phyloP scores from a whole-genome alignment of 2,888 invertebrate species.

The Netelia inedita region DNA sequence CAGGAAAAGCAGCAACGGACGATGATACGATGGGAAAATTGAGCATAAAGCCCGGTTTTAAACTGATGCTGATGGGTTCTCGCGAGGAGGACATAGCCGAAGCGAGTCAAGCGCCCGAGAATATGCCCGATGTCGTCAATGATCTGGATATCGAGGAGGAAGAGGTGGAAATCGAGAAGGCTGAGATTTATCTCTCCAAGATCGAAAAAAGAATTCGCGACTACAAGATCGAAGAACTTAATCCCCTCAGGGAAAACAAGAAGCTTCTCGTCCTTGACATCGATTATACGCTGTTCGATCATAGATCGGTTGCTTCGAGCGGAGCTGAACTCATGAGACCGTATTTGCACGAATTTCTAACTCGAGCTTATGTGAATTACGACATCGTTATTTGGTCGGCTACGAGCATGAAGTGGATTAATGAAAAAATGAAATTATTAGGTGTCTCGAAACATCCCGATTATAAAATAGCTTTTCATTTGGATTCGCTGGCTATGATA shows the following conservation, averaged over 20 bases:
- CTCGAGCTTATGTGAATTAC: slow-evolving; percentile 94
- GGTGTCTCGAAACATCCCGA: slow-evolving; percentile 93
- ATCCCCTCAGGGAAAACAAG: slow-evolving; percentile 93
- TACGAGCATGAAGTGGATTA: slow-evolving; percentile 99
- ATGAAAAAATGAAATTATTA: slow-evolving; percentile 97
- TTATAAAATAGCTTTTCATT: slow-evolving; percentile 96
- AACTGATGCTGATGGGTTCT: slow-evolving; percentile 99
- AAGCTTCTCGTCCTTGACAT: slow-evolving; percentile 97
- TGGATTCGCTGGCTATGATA: slow-evolving; percentile 98
- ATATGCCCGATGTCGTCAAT: slow-evolving; percentile 94
- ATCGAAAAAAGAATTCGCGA: slow-evolving; percentile 93
- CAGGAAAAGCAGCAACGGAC: slow-evolving; percentile 94
- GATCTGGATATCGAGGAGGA: slow-evolving; percentile 97
- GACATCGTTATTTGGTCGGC: slow-evolving; percentile 99
- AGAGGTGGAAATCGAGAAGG: slow-evolving; percentile 90
- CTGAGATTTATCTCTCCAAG: slow-evolving; percentile 91
- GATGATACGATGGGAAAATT: slow-evolving; percentile 91
- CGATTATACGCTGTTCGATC: slow-evolving; percentile 98
- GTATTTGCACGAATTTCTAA: slow-evolving; percentile 97
- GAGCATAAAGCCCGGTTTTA: slow-evolving; percentile 94
- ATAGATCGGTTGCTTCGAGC: slow-evolving; percentile 96
- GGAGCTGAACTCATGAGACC: slow-evolving; percentile 97
- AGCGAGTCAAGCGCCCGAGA: slow-evolving; percentile 92
- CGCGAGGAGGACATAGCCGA: slow-evolving; percentile 96
- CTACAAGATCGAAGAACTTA: slow-evolving; percentile 93